phyloP scores from a whole-genome alignment of 2,113 vertebrate species.

The Danionella cerebrum region DNA sequence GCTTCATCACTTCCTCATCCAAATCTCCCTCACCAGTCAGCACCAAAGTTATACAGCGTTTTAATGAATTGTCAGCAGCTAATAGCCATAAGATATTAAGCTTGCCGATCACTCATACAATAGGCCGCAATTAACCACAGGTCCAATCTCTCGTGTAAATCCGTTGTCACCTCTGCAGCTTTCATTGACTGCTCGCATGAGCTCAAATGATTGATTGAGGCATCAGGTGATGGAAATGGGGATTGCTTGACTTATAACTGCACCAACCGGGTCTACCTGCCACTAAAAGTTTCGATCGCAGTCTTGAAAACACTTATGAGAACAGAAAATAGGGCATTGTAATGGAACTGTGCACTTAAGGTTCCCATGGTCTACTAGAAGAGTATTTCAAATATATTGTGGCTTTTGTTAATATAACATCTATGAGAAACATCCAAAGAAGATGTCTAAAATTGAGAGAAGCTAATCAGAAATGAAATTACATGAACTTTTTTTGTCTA shows the following conservation, averaged over 20 bases:
- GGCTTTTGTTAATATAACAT: no score
- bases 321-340: constrained; percentile 25
- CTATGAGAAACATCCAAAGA: no score
- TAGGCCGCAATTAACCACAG: constrained; percentile 39
- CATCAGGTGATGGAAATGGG: neutral
- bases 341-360: constrained; percentile 25
- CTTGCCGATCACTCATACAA: constrained; percentile 32
- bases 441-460: no score
- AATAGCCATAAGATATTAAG: constrained; percentile 44
- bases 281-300: constrained; percentile 8
- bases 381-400: no score
- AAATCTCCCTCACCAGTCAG: constrained; percentile 4
- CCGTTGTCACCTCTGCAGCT: neutral
- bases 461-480: no score
- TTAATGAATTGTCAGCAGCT: constrained; percentile 49
- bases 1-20: constrained; percentile 30
- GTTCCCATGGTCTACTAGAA: no score
- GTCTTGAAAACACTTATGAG: neutral
- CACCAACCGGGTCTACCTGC: constrained; percentile 22
- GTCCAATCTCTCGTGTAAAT: constrained; percentile 36
- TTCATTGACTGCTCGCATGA: neutral
- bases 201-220: constrained; percentile 24
- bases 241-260: constrained; percentile 45
- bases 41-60: constrained; percentile 29
- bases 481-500: no score